Conservation (phyloP, 2,797 vertebrate species). For the Smutsia gigantea region DNA sequence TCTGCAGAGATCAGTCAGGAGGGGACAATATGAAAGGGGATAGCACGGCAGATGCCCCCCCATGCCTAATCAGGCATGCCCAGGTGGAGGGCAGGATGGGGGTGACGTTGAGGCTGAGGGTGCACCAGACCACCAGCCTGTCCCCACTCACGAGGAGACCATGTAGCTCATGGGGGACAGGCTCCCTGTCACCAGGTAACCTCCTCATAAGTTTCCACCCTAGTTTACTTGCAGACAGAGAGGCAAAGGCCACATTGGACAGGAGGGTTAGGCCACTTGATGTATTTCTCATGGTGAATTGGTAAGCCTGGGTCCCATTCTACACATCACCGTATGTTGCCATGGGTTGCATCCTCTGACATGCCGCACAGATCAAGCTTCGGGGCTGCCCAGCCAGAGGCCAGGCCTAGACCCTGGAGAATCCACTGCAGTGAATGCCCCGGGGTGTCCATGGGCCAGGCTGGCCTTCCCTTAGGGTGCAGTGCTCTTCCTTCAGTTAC, state of each 20-base stretch:
- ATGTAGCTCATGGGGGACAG: rapidly evolving
- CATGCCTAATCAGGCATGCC: not conserved
- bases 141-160: not conserved
- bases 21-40: not conserved
- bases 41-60: not conserved
- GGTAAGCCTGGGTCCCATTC: not conserved
- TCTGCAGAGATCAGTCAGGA: not conserved
- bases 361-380: not conserved
- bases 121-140: not conserved
- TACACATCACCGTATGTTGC: not conserved
- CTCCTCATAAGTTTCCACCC: not conserved
- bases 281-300: not conserved
- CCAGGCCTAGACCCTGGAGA: not conserved
- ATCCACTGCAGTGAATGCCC: not conserved
- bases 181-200: not conserved
- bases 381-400: not conserved
- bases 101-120: not conserved
- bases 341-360: not conserved
- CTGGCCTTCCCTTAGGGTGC: no score
- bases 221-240: not conserved
- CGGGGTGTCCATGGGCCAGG: no score
- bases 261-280: not conserved
- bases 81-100: not conserved
- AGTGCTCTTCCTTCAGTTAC: not conserved
- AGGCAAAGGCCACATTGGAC: rapidly evolving